These are phyloP conservation scores for Eurois occulta DNA, from an alignment of 2,888 invertebrate genomes.

Conservation along the genomic window DNA sequence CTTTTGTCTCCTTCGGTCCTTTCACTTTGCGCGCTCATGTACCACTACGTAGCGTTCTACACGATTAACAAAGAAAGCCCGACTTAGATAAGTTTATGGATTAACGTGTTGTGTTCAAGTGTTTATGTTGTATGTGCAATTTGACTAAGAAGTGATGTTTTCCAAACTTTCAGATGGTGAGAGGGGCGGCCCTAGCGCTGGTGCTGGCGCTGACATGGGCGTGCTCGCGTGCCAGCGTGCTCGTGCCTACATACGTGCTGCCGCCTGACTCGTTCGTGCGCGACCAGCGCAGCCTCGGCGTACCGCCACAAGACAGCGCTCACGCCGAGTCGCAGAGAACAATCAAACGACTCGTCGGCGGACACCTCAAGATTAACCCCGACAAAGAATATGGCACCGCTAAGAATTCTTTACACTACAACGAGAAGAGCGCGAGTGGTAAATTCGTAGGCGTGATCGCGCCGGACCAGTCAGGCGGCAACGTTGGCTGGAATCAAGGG, in stretches of 20 bases:
- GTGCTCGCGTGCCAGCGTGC: slow-evolving; percentile 85
- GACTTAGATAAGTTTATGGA: slow-evolving; percentile 87
- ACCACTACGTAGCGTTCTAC: slow-evolving; percentile 76
- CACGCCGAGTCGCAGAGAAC: slow-evolving; percentile 88
- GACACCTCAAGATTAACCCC: slow-evolving; percentile 90
- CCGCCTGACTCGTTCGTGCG: slow-evolving; percentile 89
- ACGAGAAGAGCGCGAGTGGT: slow-evolving; percentile 83
- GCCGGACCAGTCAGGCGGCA: slow-evolving; percentile 88
- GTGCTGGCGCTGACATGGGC: slow-evolving; percentile 88
- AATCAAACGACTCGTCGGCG: slow-evolving; percentile 92
- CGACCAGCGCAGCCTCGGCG: slow-evolving; percentile 87
- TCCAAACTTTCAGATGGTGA: slow-evolving; percentile 90
- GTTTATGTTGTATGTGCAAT: slow-evolving; percentile 66
- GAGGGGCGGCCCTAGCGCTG: slow-evolving; percentile 89
- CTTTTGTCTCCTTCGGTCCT: slow-evolving; percentile 87
- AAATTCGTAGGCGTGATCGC: slow-evolving; percentile 84
- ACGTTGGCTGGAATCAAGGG: slow-evolving; percentile 89
- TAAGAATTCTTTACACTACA: slow-evolving; percentile 84
- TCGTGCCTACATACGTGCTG: slow-evolving; percentile 89
- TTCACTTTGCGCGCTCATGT: slow-evolving; percentile 88
- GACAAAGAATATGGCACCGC: slow-evolving; percentile 84
- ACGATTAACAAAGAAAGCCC: slow-evolving; percentile 82
- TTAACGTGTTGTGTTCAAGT: slow-evolving; percentile 69
- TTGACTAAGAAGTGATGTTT: slow-evolving; percentile 82
- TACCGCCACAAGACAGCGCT: slow-evolving; percentile 75